Base-by-base conservation (phyloP, 2,797 vertebrate genomes). In the Luscinia megarhynchos region DNA sequence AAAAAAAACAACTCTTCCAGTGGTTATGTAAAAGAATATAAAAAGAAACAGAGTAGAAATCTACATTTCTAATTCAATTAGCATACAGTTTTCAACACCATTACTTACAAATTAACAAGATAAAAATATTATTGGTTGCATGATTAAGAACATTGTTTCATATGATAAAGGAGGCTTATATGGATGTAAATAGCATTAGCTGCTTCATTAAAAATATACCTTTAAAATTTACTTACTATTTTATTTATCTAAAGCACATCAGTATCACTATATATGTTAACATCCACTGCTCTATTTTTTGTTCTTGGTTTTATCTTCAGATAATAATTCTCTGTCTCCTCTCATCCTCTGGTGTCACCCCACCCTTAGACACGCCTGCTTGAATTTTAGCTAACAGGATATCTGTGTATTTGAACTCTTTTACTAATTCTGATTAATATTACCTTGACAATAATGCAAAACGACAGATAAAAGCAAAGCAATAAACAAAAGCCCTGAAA, bases 291-390 rank as follows among this genome's bases (percentile, higher is more conserved):
- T 95, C 30, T 58, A 16, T 61, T 43, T 87, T 89, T 90, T 59
- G 48, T 45, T 76, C 36, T 77, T 0, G 1, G 19, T 73, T 90
- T 67, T 87, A 72, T 84, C 86, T 93, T 77, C 38, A 84, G 85
- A 74, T 68, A 93, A 82, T 86, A 94, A 89, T 84, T 76, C 57
- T 89, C 70, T 93, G 62, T 30, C 58, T 95, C 67, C 15, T 46
- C 40, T 87, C 59, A 89, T 19, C 32, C 69, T 93, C 87, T 48
- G 64, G 34, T 55, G 84, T 53, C 88, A 97, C 92, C 68, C 78
- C 90, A 96, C 82, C 86, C 93, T 96, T 86, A 96, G 53, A 72
- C 86, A 93, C 53, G 61, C 81, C 84, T 91, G 50, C 53, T 64
- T 69, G 82, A 94, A 97, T 96, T 91, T 95, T 77, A 95, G 67